Conservation (phyloP, 1,140 invertebrate species). For the Drusus annulatus region DNA sequence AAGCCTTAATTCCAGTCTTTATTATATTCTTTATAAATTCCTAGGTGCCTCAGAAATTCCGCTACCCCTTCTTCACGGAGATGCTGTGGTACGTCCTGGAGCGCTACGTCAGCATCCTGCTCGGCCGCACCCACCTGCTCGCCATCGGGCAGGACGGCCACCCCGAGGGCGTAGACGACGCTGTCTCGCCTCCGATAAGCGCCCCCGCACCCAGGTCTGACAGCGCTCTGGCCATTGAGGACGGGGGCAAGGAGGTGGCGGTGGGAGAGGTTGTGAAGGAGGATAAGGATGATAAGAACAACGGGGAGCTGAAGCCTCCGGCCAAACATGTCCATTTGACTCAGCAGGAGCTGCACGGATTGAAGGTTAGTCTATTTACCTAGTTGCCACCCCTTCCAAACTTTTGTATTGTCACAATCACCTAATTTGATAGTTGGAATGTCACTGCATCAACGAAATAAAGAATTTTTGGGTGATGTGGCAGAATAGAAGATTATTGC, state of each 20-base stretch:
- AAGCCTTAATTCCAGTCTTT: no score
- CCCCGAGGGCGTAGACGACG: constrained; percentile 62
- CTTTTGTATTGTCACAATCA: no score
- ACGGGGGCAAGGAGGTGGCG: neutral
- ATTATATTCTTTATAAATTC: no score
- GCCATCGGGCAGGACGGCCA: constrained; percentile 71
- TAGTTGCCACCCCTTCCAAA: no score
- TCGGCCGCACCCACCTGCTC: constrained; percentile 86
- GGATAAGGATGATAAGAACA: neutral
- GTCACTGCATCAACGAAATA: no score
- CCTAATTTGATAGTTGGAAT: no score
- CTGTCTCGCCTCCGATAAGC: constrained; percentile 52
- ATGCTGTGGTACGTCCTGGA: constrained; percentile 98
- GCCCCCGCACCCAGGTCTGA: constrained; percentile 49
- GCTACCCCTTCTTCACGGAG: constrained; percentile 98
- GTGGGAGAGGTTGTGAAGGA: neutral
- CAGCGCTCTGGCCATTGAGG: neutral
- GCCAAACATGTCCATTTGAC: constrained; percentile 82
- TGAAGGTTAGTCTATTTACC: constrained; percentile 76
- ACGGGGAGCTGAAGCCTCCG: constrained; percentile 58
- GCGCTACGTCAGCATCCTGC: constrained; percentile 90
- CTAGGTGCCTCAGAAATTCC: constrained; percentile 95
- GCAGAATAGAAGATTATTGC: no score
- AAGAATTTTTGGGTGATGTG: no score
- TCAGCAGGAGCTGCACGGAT: constrained; percentile 88